Evolutionary conservation across 2,888 invertebrate genomes (phyloP).

Genomic region (Metacarcinus magister): DNA sequence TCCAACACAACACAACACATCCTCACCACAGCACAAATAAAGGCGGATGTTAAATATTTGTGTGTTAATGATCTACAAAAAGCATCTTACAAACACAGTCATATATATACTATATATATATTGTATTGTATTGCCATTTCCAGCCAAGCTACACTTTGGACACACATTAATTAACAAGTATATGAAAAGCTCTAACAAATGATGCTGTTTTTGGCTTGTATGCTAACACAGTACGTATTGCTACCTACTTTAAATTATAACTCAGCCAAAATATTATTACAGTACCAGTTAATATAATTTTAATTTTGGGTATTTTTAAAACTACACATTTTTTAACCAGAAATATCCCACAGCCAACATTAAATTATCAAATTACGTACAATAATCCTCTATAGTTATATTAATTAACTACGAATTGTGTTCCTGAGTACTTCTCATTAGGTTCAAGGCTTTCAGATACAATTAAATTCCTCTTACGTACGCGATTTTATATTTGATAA

Average conservation of each 20-base stretch:
- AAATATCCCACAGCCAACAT: constrained; percentile 45
- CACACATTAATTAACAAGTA: constrained; percentile 26
- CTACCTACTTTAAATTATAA: not conserved
- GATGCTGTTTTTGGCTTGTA: constrained; percentile 43
- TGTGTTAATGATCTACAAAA: not conserved
- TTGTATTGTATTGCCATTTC: not conserved
- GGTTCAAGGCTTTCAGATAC: constrained; percentile 40
- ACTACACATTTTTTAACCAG: constrained; percentile 46
- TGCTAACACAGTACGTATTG: constrained; percentile 19
- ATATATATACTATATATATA: not conserved
- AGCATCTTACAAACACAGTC: constrained; percentile 46
- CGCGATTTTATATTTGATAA: no score
- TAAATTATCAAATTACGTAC: constrained; percentile 32
- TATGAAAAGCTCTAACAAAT: constrained; percentile 37
- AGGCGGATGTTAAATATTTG: not conserved
- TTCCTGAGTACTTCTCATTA: constrained; percentile 45
- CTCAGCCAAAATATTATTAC: not conserved
- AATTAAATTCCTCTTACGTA: not conserved
- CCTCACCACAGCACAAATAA: constrained; percentile 36
- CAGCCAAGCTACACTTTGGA: constrained; percentile 22
- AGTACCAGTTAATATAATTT: constrained; percentile 31
- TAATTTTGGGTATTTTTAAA: constrained; percentile 29
- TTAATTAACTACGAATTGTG: constrained; percentile 44
- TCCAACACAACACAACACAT: constrained; percentile 7
- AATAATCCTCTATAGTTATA: constrained; percentile 23